Conservation (phyloP, 2,888 invertebrate genomes). For the Alcis repandata region DNA sequence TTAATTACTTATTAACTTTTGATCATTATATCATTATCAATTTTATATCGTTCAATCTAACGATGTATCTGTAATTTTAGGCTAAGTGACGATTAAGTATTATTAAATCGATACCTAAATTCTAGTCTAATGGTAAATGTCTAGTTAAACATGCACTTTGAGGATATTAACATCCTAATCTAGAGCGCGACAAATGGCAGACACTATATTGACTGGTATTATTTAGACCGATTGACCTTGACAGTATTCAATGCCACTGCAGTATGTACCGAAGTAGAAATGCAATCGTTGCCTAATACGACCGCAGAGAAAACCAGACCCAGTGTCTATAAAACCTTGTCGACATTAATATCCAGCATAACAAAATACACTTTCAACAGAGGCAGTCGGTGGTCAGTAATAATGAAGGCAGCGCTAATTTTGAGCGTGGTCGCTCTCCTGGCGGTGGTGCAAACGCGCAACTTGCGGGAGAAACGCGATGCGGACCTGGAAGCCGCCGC, state of each 20-base stretch:
- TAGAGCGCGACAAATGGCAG: background rate
- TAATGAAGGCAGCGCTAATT: conserved; percentile 71
- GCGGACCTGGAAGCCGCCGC: conserved; percentile 86
- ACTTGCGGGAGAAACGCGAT: conserved; percentile 76
- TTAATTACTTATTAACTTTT: no score
- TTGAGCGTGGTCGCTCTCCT: conserved; percentile 71
- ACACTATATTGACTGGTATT: background rate
- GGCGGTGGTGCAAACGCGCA: conserved; percentile 75
- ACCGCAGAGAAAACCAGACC: conserved; percentile 69
- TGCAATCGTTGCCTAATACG: conserved; percentile 75
- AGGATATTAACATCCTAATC: no score
- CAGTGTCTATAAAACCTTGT: conserved; percentile 80
- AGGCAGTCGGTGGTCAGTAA: conserved; percentile 52
- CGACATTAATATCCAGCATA: conserved; percentile 64
- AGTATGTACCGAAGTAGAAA: conserved; percentile 58
- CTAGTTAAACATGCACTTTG: no score
- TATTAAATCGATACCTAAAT: no score
- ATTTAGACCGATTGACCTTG: conserved; percentile 67
- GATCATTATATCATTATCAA: no score
- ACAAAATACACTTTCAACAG: conserved; percentile 57
- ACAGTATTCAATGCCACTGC: conserved; percentile 60
- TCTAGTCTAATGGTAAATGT: no score
- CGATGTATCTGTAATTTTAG: no score
- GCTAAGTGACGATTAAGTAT: no score
- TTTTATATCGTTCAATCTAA: no score